Base-by-base conservation (phyloP, 2,888 invertebrate species). In the Apocheima hispidaria region DNA sequence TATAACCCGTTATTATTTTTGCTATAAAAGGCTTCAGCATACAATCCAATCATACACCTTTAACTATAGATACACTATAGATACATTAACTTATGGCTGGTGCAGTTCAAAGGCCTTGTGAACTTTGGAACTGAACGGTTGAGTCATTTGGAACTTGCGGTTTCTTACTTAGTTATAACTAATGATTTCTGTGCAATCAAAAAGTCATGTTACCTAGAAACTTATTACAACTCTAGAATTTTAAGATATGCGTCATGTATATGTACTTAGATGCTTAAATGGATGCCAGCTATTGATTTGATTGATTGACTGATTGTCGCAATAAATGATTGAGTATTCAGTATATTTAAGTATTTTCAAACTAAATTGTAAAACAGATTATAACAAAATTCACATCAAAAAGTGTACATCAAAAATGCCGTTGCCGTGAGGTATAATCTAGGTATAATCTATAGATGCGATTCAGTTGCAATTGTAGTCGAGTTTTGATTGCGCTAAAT, bases 81-180 rank as follows among this genome's bases (percentile, higher is more conserved):
- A 1, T 43, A 1, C 7, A 10, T 26, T 4, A 26, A 16, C 4
- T 44, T 14, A n/a, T 6, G 16, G 9, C 14, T 12, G 30, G 6
- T 38, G 14, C 49, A n/a, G 51, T 51, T 40, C 51, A 51, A 51
- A 51, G 50, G 4, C 40, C 40, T 26, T 18, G 10, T 51, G 28
- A 51, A 38, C 38, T 38, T 51, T 51, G 40, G 2, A 38, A 12
- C 18, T n/a, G 50, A 38, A 5, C 28, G 18, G 0, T 14, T 36
- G 51, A 40, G 12, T 51, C 40, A 41, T 2, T 23, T n/a, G 9
- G 12, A 26, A 38, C 18, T 51, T 51, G 51, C 40, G 40, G 40
- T 50, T 38, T 18, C 14, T 26, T 26, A 35, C 21, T 21, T 23
- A 48, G 21, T 49, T 2, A 28, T 14, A 49, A 35, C 30, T 7